phyloP scores from a whole-genome alignment of 2,113 vertebrate species.

The Potamarius usumacintae region DNA sequence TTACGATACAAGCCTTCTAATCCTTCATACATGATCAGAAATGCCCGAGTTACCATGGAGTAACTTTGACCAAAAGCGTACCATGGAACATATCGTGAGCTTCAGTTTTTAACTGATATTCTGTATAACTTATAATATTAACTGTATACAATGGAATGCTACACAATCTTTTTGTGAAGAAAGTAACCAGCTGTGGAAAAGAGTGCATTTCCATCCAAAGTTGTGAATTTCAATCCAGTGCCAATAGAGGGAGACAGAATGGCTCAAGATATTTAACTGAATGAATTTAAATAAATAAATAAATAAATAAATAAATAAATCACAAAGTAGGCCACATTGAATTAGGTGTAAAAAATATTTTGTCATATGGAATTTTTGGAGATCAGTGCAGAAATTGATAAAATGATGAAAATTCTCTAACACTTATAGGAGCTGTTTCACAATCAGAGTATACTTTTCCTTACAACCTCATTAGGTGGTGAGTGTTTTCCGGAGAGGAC shows the following conservation, averaged over 20 bases:
- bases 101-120: not conserved
- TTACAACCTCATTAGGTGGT: no score
- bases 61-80: not conserved
- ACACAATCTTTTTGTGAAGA: not conserved
- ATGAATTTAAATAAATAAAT: not conserved
- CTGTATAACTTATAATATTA: not conserved
- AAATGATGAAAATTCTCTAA: not conserved
- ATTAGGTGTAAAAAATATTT: not conserved
- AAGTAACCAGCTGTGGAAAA: not conserved
- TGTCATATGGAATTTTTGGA: not conserved
- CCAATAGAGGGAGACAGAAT: slow-evolving; percentile 59
- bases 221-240: slow-evolving; percentile 7
- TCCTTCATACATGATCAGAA: not conserved
- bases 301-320: no score
- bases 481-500: no score
- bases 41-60: not conserved
- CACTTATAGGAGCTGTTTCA: no score
- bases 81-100: not conserved
- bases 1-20: not conserved
- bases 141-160: not conserved
- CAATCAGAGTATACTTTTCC: not conserved
- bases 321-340: not conserved
- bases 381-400: not conserved
- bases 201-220: not conserved
- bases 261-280: not conserved